phyloP scores from a whole-genome alignment of 1,140 invertebrate genomes.

The Drusus annulatus region DNA sequence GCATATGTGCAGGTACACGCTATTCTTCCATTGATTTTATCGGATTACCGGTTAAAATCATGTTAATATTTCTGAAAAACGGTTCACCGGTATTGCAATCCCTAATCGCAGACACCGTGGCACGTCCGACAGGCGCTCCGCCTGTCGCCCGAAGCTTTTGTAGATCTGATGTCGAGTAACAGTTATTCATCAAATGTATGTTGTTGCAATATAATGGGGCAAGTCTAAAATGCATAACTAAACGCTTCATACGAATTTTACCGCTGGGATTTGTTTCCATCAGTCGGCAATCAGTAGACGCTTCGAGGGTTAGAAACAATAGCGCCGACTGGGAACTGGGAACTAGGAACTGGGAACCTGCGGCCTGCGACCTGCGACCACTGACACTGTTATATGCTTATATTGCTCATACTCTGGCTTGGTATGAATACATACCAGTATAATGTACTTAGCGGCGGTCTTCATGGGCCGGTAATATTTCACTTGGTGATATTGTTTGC shows the following conservation, averaged over 20 bases:
- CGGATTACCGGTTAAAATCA: neutral
- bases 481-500: constrained; percentile 13
- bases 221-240: constrained; percentile 2
- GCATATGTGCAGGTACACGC: neutral
- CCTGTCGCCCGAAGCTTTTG: constrained; percentile 7
- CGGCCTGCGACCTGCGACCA: no score
- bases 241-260: constrained; percentile 10
- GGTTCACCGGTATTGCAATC: no score
- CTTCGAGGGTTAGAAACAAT: constrained; percentile 10
- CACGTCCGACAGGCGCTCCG: neutral
- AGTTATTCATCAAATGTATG: constrained; percentile 18
- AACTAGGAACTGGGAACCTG: neutral
- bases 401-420: no score
- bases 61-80: neutral
- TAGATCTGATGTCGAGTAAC: constrained; percentile 7
- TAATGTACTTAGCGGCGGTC: neutral
- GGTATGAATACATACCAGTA: no score
- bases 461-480: constrained; percentile 25
- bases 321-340: neutral
- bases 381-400: no score
- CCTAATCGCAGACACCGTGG: neutral
- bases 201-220: constrained; percentile 23
- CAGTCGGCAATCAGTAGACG: neutral
- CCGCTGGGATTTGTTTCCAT: neutral
- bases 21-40: neutral